phyloP scores from a whole-genome alignment of 2,113 vertebrate species.

The Caracal caracal region DNA sequence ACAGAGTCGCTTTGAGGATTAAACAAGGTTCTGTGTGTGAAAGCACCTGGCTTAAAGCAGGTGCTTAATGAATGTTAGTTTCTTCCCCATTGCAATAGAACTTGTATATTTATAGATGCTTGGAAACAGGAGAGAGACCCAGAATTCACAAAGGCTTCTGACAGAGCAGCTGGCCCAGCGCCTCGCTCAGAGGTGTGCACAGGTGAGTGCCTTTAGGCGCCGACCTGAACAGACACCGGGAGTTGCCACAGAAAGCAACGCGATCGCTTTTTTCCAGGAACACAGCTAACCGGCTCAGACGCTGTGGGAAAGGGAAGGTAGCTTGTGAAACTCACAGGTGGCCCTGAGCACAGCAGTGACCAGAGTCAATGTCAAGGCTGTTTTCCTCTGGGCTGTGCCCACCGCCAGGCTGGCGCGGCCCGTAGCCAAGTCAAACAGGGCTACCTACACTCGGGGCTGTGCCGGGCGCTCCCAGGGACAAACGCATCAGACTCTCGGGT shows the following conservation, averaged over 20 bases:
- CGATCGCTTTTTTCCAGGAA: constrained; percentile 56
- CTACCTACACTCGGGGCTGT: background rate
- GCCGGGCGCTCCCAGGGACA: background rate
- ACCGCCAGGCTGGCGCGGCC: background rate
- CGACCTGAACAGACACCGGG: background rate
- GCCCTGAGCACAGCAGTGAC: background rate
- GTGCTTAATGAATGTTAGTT: constrained; percentile 9
- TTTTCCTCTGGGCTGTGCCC: constrained; percentile 38
- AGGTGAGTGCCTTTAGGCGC: constrained; percentile 78
- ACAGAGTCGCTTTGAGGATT: background rate
- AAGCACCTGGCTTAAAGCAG: constrained; percentile 65
- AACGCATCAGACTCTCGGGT: background rate
- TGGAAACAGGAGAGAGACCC: constrained; percentile 45
- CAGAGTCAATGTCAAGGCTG: constrained; percentile 50
- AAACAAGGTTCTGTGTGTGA: background rate
- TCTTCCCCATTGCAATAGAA: background rate
- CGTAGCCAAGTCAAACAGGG: constrained; percentile 61
- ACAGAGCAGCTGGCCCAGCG: background rate
- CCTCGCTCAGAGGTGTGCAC: constrained; percentile 43
- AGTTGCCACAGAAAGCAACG: background rate
- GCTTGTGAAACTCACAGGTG: constrained; percentile 65
- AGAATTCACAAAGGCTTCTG: constrained; percentile 46
- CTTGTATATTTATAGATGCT: constrained; percentile 37
- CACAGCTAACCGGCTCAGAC: background rate
- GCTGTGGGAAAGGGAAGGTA: constrained; percentile 9